phyloP scores from a whole-genome alignment of 2,113 vertebrate genomes.

The Dipodomys stephensi region DNA sequence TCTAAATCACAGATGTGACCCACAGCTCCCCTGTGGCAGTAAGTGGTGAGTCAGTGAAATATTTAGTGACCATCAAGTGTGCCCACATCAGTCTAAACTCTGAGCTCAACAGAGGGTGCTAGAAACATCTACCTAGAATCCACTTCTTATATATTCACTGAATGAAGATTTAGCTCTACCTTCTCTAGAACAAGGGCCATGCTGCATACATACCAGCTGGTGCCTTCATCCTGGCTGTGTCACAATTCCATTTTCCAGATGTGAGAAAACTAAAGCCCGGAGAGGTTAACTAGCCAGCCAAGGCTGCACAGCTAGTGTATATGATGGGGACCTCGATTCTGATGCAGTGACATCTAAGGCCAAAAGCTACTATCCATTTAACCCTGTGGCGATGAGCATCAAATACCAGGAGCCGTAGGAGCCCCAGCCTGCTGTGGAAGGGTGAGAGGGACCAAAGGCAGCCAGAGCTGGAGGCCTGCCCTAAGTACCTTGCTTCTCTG shows the following conservation, averaged over 20 bases:
- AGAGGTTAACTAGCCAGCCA: not conserved
- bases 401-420: not conserved
- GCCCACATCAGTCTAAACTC: not conserved
- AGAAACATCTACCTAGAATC: not conserved
- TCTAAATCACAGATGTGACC: not conserved
- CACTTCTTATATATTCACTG: not conserved
- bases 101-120: too few species aligned
- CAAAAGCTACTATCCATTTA: not conserved
- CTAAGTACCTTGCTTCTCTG: not conserved
- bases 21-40: not conserved
- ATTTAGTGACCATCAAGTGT: not conserved
- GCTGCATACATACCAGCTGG: not conserved
- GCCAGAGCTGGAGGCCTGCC: not conserved
- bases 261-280: not conserved
- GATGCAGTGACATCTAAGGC: not conserved
- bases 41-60: not conserved
- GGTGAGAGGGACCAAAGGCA: not conserved
- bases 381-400: fast-evolving
- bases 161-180: not conserved
- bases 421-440: not conserved
- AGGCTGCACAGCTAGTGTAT: not conserved
- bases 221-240: not conserved
- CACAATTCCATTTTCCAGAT: not conserved
- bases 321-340: not conserved
- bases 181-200: not conserved